Evolutionary conservation across 2,888 invertebrate genomes (phyloP).

Genomic region (Ramazzottius varieornatus): DNA sequence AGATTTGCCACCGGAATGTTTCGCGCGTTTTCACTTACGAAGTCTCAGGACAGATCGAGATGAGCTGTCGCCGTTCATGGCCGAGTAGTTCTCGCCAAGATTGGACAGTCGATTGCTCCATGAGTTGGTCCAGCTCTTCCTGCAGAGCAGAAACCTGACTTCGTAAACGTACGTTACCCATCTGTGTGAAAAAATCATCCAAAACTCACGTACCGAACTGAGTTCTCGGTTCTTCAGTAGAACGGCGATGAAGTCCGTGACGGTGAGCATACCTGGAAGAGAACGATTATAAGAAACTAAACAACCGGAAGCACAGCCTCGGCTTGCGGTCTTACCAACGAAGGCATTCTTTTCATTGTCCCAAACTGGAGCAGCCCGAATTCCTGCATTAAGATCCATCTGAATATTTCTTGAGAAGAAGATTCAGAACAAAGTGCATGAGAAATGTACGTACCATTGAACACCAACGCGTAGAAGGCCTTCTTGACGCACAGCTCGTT

Average conservation of each 20-base stretch:
- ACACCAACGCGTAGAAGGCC: slow-evolving; percentile 30
- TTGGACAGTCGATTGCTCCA: slow-evolving; percentile 27
- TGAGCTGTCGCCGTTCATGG: not conserved
- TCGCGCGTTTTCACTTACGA: too few relatives aligned
- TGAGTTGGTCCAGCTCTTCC: slow-evolving; percentile 27
- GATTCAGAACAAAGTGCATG: too few relatives aligned
- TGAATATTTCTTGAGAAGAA: too few relatives aligned
- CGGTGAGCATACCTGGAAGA: slow-evolving; percentile 29
- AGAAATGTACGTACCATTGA: too few relatives aligned
- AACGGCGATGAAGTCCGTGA: slow-evolving; percentile 30
- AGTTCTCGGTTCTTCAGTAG: slow-evolving; percentile 24
- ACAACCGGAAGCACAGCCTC: too few relatives aligned
- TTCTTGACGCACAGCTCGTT: slow-evolving; percentile 25
- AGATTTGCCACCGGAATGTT: too few relatives aligned
- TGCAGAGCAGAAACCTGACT: too few relatives aligned
- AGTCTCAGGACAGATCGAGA: not conserved
- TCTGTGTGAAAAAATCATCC: too few relatives aligned
- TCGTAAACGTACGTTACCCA: too few relatives aligned
- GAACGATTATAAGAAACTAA: too few relatives aligned
- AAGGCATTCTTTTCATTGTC: slow-evolving; percentile 24
- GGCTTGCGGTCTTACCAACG: too few relatives aligned
- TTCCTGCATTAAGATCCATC: too few relatives aligned
- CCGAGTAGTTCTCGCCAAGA: slow-evolving; percentile 24
- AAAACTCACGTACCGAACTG: slow-evolving; percentile 14
- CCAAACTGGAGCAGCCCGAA: slow-evolving; percentile 27